Evolutionary conservation across 2,113 vertebrate genomes (phyloP).

Genomic region (Calidris pygmaea): DNA sequence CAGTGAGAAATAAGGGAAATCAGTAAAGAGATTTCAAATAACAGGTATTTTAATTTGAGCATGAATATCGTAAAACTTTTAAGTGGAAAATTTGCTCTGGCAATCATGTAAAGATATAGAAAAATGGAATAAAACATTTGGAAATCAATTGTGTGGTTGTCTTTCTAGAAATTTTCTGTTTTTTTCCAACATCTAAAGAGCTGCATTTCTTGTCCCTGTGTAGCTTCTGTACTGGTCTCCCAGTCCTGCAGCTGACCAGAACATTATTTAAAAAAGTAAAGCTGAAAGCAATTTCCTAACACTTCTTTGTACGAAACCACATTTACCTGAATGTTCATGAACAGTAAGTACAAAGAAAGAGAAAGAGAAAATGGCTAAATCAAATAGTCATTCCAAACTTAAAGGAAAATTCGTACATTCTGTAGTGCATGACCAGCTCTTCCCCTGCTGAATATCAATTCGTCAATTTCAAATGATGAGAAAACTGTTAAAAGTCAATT

Average conservation of each 20-base stretch:
- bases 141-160: neutral
- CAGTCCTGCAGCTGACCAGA: conserved; percentile 26
- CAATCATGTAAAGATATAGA: neutral
- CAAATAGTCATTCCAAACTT: conserved; percentile 20
- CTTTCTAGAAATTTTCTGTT: neutral
- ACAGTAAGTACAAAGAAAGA: conserved; percentile 41
- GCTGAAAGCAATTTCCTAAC: conserved; percentile 21
- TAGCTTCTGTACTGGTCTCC: neutral
- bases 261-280: neutral
- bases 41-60: neutral
- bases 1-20: neutral
- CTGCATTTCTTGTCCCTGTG: neutral
- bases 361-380: conserved; percentile 36
- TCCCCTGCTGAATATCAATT: conserved; percentile 43
- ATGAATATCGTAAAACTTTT: neutral
- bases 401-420: conserved; percentile 2
- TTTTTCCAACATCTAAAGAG: neutral
- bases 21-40: neutral
- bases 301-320: conserved; percentile 28
- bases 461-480: conserved; percentile 17
- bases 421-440: conserved; percentile 60
- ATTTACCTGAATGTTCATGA: conserved; percentile 65
- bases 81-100: neutral
- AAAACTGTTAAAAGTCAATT: conserved; percentile 14
- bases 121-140: neutral